A percentile compares a stretch with the other conserved stretches of the same genome.
These are phyloP conservation scores for Rhorus exstirpatorius DNA, from an alignment of 2,888 invertebrate genomes.

Conservation along the genomic window DNA sequence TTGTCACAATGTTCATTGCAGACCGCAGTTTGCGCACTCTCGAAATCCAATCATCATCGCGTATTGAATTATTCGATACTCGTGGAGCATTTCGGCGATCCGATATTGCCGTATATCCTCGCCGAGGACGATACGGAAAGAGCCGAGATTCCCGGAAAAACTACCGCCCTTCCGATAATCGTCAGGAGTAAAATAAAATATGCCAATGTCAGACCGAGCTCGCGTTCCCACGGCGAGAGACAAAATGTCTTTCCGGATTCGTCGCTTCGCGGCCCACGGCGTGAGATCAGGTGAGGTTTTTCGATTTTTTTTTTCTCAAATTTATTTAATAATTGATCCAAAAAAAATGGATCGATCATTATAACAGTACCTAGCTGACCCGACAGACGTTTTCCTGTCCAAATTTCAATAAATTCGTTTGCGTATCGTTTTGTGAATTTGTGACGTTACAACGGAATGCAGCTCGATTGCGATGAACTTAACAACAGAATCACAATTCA, in stretches of 20 bases:
- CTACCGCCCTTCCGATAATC: constrained; percentile 80
- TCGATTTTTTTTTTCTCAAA: neutral
- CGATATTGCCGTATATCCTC: constrained; percentile 82
- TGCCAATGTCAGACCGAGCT: constrained; percentile 77
- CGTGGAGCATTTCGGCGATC: constrained; percentile 83
- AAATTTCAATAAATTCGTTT: no score
- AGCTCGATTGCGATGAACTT: no score
- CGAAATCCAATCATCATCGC: constrained; percentile 80
- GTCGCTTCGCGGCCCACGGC: constrained; percentile 81
- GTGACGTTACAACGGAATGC: no score
- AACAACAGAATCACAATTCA: no score
- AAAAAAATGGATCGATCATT: no score
- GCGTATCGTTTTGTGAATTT: no score
- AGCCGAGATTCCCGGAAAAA: constrained; percentile 60
- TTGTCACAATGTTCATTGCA: constrained; percentile 67
- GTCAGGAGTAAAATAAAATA: constrained; percentile 84
- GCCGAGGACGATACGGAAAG: constrained; percentile 51
- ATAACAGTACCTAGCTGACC: no score
- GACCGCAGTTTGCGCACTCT: constrained; percentile 81
- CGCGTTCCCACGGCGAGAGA: constrained; percentile 77
- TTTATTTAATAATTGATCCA: no score
- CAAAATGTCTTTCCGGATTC: constrained; percentile 83
- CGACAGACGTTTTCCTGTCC: no score
- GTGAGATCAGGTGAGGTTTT: constrained; percentile 81
- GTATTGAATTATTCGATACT: constrained; percentile 77